Evolutionary conservation across 1,140 invertebrate species (phyloP).

Genomic region (Lordiphosa clarofinis): DNA sequence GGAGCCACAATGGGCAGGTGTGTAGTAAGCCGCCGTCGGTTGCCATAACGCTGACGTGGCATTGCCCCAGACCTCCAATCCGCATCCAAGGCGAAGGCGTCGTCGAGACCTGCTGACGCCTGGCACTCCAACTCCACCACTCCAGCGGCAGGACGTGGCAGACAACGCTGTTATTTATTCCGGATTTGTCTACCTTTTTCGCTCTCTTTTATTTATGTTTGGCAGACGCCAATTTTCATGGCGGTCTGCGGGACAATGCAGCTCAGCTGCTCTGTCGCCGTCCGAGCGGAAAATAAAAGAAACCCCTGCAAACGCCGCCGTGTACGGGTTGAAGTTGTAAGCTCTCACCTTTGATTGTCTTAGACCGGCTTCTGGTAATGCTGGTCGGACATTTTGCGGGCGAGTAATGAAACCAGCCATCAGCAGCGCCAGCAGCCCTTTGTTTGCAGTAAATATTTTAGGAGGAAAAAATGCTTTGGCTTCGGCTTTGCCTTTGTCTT

Average conservation of each 20-base stretch:
- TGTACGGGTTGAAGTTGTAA: conserved; percentile 29
- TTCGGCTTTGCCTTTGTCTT: conserved; percentile 27
- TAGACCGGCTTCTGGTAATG: conserved; percentile 35
- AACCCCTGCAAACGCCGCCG: conserved; percentile 33
- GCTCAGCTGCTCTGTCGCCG: conserved; percentile 27
- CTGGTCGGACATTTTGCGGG: conserved; percentile 19
- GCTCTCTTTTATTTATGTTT: conserved; percentile 69
- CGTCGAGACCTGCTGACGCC: conserved; percentile 40
- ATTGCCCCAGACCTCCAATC: conserved; percentile 4
- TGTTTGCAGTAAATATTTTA: conserved; percentile 60
- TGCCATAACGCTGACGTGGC: conserved; percentile 72
- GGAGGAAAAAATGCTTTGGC: conserved; percentile 36
- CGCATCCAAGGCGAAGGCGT: conserved; percentile 1
- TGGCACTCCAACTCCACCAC: conserved; percentile 29
- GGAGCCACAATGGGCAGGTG: conserved; percentile 40
- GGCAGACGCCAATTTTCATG: conserved; percentile 76
- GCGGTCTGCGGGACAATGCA: conserved; percentile 40
- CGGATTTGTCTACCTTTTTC: conserved; percentile 70
- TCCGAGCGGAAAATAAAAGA: conserved; percentile 67
- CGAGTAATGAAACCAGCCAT: conserved; percentile 55
- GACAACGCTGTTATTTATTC: conserved; percentile 74
- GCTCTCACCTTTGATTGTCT: conserved; percentile 74
- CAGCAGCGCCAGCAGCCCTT: conserved; percentile 14
- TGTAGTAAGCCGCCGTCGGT: conserved; percentile 32
- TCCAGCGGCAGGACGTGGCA: conserved; percentile 24